Evolutionary conservation across 2,888 invertebrate species (phyloP).

Genomic region (Morinoia aosen): DNA sequence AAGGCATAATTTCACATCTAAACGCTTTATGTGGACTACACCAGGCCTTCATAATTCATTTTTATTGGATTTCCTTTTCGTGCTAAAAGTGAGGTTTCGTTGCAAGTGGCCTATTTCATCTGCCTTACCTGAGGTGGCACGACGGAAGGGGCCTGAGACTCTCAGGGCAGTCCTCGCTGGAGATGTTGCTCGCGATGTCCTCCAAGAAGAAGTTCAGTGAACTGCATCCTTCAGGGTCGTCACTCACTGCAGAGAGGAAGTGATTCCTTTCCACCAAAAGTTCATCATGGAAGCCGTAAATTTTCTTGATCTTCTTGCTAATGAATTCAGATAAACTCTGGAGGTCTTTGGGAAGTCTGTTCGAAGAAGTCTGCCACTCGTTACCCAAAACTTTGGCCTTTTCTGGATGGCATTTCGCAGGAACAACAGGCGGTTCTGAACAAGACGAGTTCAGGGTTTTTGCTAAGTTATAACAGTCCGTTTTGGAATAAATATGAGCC

Average conservation of each 20-base stretch:
- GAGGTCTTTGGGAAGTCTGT: conserved; percentile 45
- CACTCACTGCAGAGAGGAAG: background rate
- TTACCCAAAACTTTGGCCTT: background rate
- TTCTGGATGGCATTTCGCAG: background rate
- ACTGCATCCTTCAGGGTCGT: background rate
- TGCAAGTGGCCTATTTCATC: background rate
- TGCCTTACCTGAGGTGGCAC: background rate
- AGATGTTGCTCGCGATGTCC: conserved; percentile 23
- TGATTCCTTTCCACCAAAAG: conserved; percentile 29
- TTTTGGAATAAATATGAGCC: conserved; percentile 25
- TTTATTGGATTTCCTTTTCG: too few species aligned
- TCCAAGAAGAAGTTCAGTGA: conserved; percentile 41
- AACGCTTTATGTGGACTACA: too few species aligned
- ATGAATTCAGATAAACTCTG: conserved; percentile 48
- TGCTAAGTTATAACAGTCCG: conserved; percentile 31
- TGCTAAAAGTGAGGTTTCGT: too few species aligned
- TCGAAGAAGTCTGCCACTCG: background rate
- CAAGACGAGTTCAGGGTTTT: conserved; percentile 2
- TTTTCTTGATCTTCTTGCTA: conserved; percentile 43
- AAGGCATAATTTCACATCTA: too few species aligned
- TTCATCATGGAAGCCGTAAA: conserved; percentile 48
- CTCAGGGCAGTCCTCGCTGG: conserved; percentile 34
- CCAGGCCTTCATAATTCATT: too few species aligned
- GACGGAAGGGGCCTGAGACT: background rate
- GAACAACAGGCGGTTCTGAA: background rate